These are phyloP conservation scores for Parnassius smintheus DNA, from an alignment of 2,888 invertebrate genomes.

Conservation along the genomic window DNA sequence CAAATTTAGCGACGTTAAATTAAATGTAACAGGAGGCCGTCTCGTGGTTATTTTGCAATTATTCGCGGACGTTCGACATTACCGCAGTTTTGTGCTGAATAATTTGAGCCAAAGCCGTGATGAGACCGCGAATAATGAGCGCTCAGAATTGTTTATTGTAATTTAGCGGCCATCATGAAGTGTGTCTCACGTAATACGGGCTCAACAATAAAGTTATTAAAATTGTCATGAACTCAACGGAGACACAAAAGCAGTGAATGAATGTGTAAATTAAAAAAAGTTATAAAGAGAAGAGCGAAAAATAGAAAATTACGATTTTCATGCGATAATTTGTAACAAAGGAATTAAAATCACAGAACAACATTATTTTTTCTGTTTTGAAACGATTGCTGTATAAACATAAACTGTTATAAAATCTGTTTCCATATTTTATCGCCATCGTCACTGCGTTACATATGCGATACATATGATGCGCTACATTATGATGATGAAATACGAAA, in stretches of 20 bases:
- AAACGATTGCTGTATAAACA: not conserved
- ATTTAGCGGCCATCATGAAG: conserved; percentile 67
- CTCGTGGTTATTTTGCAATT: conserved; percentile 75
- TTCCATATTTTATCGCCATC: too few relatives aligned
- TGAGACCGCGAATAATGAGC: conserved; percentile 72
- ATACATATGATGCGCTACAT: too few relatives aligned
- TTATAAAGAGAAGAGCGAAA: conserved; percentile 15
- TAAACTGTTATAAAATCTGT: too few relatives aligned
- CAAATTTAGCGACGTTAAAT: conserved; percentile 68
- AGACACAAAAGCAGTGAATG: conserved; percentile 40
- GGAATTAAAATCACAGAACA: conserved; percentile 1
- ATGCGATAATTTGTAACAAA: conserved; percentile 11
- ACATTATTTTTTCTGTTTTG: not conserved
- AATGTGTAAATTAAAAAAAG: conserved; percentile 34
- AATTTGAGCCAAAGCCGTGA: conserved; percentile 70
- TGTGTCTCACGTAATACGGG: conserved; percentile 63
- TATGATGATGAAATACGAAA: too few relatives aligned
- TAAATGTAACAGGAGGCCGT: conserved; percentile 65
- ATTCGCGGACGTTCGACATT: conserved; percentile 73
- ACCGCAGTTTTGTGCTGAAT: conserved; percentile 68
- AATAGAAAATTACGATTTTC: conserved; percentile 4
- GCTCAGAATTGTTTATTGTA: conserved; percentile 76
- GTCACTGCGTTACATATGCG: too few relatives aligned
- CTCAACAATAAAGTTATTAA: conserved; percentile 69
- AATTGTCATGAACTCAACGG: conserved; percentile 48